phyloP scores from a whole-genome alignment of 2,113 vertebrate genomes.

The Rhinoptilus africanus region DNA sequence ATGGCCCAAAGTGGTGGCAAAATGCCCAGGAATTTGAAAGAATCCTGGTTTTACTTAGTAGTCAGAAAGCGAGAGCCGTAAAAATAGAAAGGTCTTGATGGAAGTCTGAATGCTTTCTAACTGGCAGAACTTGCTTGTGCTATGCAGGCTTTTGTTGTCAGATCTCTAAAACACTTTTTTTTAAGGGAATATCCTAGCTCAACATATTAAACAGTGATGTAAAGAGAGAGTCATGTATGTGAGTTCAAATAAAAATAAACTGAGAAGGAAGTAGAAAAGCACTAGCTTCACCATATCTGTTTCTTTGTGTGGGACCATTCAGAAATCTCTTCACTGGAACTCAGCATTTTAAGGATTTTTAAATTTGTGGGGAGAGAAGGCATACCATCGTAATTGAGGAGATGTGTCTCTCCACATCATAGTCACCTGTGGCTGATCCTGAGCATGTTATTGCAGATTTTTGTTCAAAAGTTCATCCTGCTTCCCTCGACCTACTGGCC shows the following conservation, averaged over 20 bases:
- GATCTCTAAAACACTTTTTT: not conserved
- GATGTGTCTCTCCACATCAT: not conserved
- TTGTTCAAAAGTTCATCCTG: not conserved
- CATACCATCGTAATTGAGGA: not conserved
- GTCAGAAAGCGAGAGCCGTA: slow-evolving; percentile 54
- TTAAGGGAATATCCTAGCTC: not conserved
- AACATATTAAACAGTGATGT: not conserved
- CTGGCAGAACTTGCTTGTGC: not conserved
- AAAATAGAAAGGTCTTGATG: slow-evolving; percentile 42
- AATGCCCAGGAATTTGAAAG: slow-evolving; percentile 72
- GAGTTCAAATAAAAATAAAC: not conserved
- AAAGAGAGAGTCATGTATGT: not conserved
- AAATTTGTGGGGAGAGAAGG: not conserved
- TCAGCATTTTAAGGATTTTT: not conserved
- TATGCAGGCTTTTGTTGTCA: not conserved
- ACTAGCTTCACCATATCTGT: not conserved
- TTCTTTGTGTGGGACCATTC: not conserved
- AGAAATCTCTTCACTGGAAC: not conserved
- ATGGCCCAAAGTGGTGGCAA: slow-evolving; percentile 69
- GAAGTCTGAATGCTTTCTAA: slow-evolving; percentile 23
- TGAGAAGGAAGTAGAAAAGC: not conserved
- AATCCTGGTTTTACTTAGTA: slow-evolving; percentile 71
- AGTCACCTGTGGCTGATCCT: not conserved
- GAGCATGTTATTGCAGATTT: not conserved
- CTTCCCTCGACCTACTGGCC: too few relatives aligned